Percentiles rank a stretch among this genome's conserved stretches.
Evolutionary conservation across 1,140 invertebrate genomes (phyloP).

Genomic region (Brachionus asplanchnoidis): DNA sequence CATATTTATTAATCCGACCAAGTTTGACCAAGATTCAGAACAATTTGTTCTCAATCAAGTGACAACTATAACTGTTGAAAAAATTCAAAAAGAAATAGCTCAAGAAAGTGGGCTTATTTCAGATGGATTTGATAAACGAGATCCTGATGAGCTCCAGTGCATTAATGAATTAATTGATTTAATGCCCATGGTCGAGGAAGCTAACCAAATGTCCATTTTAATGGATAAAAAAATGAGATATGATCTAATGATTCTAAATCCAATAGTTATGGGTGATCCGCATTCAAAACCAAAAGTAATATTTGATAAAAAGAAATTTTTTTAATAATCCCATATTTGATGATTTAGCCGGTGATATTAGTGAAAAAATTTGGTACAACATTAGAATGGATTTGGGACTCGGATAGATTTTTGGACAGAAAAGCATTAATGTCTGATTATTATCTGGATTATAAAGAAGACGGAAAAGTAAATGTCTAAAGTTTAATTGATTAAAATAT

Average conservation of each 20-base stretch:
- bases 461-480: constrained; percentile 10
- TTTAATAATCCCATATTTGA: background rate
- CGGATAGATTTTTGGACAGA: constrained; percentile 62
- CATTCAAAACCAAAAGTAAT: constrained; percentile 21
- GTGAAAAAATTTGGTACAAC: constrained; percentile 61
- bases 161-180: constrained; percentile 60
- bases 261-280: constrained; percentile 55
- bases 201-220: constrained; percentile 63
- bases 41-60: constrained; percentile 56
- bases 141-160: constrained; percentile 58
- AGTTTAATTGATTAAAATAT: background rate
- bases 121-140: constrained; percentile 51
- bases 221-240: constrained; percentile 62
- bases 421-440: constrained; percentile 65
- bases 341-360: constrained; percentile 57
- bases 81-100: constrained; percentile 46
- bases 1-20: constrained; percentile 18
- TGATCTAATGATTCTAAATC: constrained; percentile 62
- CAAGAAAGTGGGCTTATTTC: constrained; percentile 41
- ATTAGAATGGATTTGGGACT: constrained; percentile 62
- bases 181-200: constrained; percentile 62
- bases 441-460: constrained; percentile 60
- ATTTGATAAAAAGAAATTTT: background rate
- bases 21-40: constrained; percentile 56
- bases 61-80: constrained; percentile 54